Conservation (phyloP, 2,113 vertebrate species). For the Charina bottae region DNA sequence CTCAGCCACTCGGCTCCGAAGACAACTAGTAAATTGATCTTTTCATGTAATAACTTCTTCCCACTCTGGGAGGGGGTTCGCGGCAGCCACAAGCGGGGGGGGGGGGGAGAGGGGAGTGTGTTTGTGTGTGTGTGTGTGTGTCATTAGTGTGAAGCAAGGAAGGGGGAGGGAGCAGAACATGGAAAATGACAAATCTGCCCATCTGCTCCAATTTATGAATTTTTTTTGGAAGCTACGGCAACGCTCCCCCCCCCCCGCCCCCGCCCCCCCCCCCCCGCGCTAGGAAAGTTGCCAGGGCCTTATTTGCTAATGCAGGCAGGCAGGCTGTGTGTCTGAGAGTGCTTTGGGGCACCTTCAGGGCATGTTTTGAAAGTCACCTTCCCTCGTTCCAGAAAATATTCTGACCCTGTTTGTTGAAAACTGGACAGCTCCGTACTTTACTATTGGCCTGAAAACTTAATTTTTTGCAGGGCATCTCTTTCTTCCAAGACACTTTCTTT, state of each 20-base stretch:
- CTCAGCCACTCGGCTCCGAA: constrained; percentile 75
- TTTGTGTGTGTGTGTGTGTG: background rate
- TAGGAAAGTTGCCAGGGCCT: constrained; percentile 55
- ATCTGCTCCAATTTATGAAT: constrained; percentile 72
- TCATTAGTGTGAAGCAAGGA: constrained; percentile 63
- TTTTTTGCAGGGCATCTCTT: background rate
- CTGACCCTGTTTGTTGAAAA: background rate
- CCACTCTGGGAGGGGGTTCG: constrained; percentile 78
- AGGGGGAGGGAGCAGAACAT: constrained; percentile 73
- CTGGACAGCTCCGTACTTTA: background rate
- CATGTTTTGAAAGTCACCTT: background rate
- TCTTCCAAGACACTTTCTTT: background rate
- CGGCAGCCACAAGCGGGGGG: constrained; percentile 68
- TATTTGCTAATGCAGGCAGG: constrained; percentile 66
- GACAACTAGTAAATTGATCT: constrained; percentile 90
- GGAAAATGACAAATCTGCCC: constrained; percentile 75
- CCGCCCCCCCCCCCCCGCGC: constrained; percentile 30
- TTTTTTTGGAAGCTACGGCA: constrained; percentile 62
- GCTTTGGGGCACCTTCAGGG: constrained; percentile 19
- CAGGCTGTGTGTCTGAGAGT: constrained; percentile 62
- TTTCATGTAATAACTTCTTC: constrained; percentile 81
- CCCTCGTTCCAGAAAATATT: too few species aligned
- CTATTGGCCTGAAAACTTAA: background rate
- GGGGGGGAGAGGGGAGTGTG: background rate
- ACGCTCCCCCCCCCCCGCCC: background rate